Evolutionary conservation across 2,888 invertebrate species (phyloP).

Genomic region (Protonemura montana): DNA sequence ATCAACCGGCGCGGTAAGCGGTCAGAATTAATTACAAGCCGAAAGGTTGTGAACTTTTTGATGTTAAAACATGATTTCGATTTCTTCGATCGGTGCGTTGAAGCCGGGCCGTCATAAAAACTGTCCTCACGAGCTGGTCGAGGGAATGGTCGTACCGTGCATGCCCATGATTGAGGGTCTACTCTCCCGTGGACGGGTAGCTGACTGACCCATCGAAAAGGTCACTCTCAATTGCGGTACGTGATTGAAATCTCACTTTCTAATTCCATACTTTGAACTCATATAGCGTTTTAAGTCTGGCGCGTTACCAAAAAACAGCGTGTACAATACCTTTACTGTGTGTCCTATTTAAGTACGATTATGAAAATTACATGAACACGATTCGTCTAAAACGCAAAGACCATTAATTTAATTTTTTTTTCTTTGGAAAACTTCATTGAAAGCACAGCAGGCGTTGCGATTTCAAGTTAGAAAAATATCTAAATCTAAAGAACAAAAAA

Average conservation of each 20-base stretch:
- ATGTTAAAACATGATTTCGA: background rate
- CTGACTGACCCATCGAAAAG: background rate
- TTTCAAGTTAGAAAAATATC: background rate
- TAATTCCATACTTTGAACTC: background rate
- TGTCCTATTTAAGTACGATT: background rate
- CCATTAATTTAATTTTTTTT: background rate
- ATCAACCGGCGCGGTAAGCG: background rate
- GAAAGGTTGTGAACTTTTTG: background rate
- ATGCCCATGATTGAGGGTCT: background rate
- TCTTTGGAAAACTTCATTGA: background rate
- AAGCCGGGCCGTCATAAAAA: background rate
- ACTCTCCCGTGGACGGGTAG: background rate
- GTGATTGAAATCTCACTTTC: background rate
- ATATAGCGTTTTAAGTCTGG: background rate
- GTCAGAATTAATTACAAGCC: background rate
- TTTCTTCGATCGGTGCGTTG: background rate
- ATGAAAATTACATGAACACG: background rate
- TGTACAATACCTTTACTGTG: background rate
- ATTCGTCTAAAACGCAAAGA: background rate
- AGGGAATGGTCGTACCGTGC: background rate
- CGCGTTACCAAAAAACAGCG: background rate
- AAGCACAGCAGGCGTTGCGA: background rate
- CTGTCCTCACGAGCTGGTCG: background rate
- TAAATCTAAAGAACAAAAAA: background rate
- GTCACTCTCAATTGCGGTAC: background rate